These are phyloP conservation scores for Punctoribates punctum DNA, from an alignment of 2,888 invertebrate genomes.

Conservation along the genomic window DNA sequence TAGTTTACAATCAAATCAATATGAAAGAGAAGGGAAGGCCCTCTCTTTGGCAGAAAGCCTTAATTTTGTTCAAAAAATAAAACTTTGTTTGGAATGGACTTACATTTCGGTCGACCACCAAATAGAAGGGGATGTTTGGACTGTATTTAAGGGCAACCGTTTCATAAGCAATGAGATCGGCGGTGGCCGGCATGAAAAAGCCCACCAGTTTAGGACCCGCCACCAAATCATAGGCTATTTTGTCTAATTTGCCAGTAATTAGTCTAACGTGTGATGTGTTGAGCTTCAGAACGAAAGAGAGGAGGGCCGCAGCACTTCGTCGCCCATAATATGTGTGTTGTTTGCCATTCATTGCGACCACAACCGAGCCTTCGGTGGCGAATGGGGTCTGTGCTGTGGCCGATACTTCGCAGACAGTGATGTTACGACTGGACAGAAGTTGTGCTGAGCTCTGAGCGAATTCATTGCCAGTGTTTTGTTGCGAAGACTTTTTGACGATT, in stretches of 20 bases:
- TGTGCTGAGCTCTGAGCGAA: not conserved
- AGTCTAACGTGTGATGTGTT: conserved; percentile 44
- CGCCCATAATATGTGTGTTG: conserved; percentile 45
- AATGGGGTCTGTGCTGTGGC: not conserved
- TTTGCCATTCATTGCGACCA: conserved; percentile 39
- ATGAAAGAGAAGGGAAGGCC: too few relatives aligned
- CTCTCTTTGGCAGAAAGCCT: too few relatives aligned
- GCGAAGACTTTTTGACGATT: not conserved
- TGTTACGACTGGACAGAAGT: conserved; percentile 16
- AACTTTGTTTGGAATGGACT: too few relatives aligned
- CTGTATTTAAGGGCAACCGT: conserved; percentile 44
- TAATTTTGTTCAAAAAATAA: too few relatives aligned
- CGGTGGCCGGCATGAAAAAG: conserved; percentile 46
- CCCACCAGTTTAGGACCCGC: conserved; percentile 45
- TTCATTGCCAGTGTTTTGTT: not conserved
- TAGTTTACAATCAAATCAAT: not conserved
- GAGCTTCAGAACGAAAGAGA: conserved; percentile 44
- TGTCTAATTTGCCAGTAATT: conserved; percentile 47
- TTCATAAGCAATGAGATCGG: conserved; percentile 46
- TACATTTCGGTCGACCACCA: conserved; percentile 45
- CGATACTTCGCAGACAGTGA: conserved; percentile 14
- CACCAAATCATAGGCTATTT: conserved; percentile 46
- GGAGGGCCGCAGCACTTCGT: conserved; percentile 43
- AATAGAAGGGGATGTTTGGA: conserved; percentile 46
- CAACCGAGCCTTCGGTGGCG: not conserved